Conservation (phyloP, 2,888 invertebrate genomes). For the Phortica magna region DNA sequence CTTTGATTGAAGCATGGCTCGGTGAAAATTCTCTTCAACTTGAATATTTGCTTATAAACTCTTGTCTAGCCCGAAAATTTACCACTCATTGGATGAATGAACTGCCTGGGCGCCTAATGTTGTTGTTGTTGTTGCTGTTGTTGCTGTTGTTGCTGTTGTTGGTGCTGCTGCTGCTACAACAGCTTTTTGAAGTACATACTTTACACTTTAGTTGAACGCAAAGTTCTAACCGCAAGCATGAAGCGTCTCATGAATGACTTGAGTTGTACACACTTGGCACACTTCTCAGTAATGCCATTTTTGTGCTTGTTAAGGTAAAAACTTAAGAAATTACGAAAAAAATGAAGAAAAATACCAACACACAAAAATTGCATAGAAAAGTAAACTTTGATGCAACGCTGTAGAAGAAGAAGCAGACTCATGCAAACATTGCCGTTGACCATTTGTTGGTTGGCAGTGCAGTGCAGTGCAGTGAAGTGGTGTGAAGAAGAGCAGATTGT, state of each 20-base stretch:
- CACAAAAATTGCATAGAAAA: slow-evolving; percentile 42
- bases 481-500: too few relatives aligned
- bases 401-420: too few relatives aligned
- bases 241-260: neutral
- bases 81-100: too few relatives aligned
- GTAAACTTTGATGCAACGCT: too few relatives aligned
- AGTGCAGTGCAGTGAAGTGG: too few relatives aligned
- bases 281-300: neutral
- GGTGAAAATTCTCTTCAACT: too few relatives aligned
- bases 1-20: too few relatives aligned
- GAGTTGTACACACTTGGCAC: neutral
- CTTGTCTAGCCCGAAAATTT: too few relatives aligned
- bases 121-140: neutral
- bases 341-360: slow-evolving; percentile 25
- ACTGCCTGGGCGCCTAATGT: too few relatives aligned
- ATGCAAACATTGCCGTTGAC: too few relatives aligned
- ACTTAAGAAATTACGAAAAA: neutral
- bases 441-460: too few relatives aligned
- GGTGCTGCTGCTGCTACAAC: neutral
- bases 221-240: neutral
- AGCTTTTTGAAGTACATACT: slow-evolving; percentile 16
- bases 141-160: neutral
- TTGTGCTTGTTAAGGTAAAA: neutral
- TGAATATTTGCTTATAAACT: too few relatives aligned
- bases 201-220: slow-evolving; percentile 40